Conservation (phyloP, 1,140 invertebrate genomes). For the Vanessa atalanta region DNA sequence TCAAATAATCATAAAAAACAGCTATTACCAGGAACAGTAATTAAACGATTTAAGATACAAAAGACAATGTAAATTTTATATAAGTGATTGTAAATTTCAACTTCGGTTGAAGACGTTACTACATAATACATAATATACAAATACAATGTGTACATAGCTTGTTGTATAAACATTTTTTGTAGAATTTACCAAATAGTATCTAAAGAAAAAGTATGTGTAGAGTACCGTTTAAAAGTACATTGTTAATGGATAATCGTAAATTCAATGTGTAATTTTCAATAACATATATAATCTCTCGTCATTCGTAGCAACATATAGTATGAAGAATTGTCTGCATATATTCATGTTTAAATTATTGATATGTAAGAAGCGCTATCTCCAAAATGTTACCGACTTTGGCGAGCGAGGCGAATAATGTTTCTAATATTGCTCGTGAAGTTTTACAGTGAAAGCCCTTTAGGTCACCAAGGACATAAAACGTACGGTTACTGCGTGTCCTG, state of each 20-base stretch:
- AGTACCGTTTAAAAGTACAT: no score
- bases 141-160: not conserved
- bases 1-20: not conserved
- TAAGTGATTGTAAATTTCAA: not conserved
- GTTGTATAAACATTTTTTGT: conserved; percentile 11
- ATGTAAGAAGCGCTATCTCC: not conserved
- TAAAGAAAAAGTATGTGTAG: not conserved
- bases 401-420: not conserved
- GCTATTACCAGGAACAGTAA: no score
- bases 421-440: not conserved
- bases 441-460: not conserved
- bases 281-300: not conserved
- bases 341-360: not conserved
- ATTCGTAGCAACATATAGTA: not conserved
- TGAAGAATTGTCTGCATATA: not conserved
- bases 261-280: not conserved
- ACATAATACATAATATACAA: not conserved
- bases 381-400: not conserved
- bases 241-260: not conserved
- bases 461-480: not conserved
- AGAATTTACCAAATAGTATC: conserved; percentile 11
- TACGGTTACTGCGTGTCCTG: not conserved
- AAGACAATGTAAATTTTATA: conserved; percentile 1
- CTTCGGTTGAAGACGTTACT: not conserved
- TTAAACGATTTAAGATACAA: not conserved